Evolutionary conservation across 2,797 vertebrate genomes (phyloP).

Genomic region (Enteromius paludinosus): DNA sequence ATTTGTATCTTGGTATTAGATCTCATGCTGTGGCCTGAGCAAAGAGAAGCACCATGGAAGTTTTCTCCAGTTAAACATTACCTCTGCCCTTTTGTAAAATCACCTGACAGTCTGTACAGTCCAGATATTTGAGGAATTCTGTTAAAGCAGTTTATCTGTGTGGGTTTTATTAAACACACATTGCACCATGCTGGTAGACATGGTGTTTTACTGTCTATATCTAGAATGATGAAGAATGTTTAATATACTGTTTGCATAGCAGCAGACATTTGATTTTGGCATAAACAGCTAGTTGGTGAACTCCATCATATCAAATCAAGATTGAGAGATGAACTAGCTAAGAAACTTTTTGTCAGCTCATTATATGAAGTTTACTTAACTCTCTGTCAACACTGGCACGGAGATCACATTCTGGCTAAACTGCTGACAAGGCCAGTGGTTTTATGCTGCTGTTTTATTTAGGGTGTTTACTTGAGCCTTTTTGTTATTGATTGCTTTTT

Average conservation of each 20-base stretch:
- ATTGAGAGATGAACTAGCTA: conserved; percentile 21
- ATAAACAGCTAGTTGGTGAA: conserved; percentile 20
- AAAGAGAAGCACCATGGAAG: conserved; percentile 29
- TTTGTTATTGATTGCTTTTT: neutral
- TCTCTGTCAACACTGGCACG: neutral
- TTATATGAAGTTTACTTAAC: conserved; percentile 37
- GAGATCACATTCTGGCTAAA: conserved; percentile 13
- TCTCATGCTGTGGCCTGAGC: conserved; percentile 23
- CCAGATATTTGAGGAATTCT: conserved; percentile 27
- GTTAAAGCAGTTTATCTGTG: conserved; percentile 28
- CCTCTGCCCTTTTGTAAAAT: conserved; percentile 49
- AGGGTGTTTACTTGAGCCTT: neutral
- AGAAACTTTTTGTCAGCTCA: neutral
- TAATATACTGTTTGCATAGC: neutral
- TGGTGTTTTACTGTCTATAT: neutral
- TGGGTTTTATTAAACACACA: conserved; percentile 2
- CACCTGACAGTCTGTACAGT: conserved; percentile 41
- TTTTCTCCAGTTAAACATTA: conserved; percentile 60
- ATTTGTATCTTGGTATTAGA: conserved; percentile 18
- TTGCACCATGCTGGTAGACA: neutral
- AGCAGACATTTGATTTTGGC: neutral
- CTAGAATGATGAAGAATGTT: conserved; percentile 13
- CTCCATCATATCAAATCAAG: conserved; percentile 32
- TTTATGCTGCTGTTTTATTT: neutral
- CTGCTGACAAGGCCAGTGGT: neutral